A percentile compares a stretch with the other conserved stretches of the same genome.
These are phyloP conservation scores for Perdita meconis DNA, from an alignment of 2,888 invertebrate genomes.

Conservation along the genomic window DNA sequence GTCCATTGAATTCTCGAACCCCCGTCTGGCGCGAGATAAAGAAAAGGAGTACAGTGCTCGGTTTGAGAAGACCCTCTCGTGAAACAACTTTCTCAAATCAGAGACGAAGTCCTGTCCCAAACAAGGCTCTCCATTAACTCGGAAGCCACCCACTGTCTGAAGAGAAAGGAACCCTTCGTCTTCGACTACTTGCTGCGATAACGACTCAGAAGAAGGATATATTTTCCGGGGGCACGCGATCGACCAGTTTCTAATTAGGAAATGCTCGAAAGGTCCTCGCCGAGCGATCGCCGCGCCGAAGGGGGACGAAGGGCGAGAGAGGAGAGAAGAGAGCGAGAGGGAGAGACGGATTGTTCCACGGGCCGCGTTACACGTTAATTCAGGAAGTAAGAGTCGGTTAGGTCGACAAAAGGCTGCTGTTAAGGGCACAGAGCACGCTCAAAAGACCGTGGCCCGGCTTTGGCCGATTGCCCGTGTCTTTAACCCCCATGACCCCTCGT, in stretches of 20 bases:
- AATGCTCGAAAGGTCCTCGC: not conserved
- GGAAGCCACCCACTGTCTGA: not conserved
- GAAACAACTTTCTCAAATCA: not conserved
- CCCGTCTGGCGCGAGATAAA: not conserved
- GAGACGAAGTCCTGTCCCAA: slow-evolving; percentile 8
- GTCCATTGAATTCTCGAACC: not conserved
- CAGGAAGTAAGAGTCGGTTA: slow-evolving; percentile 53
- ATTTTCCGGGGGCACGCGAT: slow-evolving; percentile 4
- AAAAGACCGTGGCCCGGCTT: slow-evolving; percentile 50
- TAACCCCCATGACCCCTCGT: slow-evolving; percentile 36
- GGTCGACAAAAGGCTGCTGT: slow-evolving; percentile 54
- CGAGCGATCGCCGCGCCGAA: too few relatives aligned
- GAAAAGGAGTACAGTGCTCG: not conserved
- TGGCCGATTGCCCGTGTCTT: slow-evolving; percentile 73
- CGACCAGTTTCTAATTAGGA: slow-evolving; percentile 34
- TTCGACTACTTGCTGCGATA: not conserved
- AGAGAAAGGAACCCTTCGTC: not conserved
- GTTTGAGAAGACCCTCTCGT: not conserved
- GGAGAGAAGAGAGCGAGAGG: not conserved
- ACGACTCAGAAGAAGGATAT: not conserved
- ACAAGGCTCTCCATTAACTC: slow-evolving; percentile 20
- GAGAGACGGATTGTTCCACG: slow-evolving; percentile 41
- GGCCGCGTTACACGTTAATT: slow-evolving; percentile 66
- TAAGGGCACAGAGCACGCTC: slow-evolving; percentile 57
- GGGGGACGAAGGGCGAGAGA: too few relatives aligned